Evolutionary conservation across 1,140 invertebrate species (phyloP), one percentile per base, ranked within the genome.

Genomic region (Cecropterus lyciades): DNA sequence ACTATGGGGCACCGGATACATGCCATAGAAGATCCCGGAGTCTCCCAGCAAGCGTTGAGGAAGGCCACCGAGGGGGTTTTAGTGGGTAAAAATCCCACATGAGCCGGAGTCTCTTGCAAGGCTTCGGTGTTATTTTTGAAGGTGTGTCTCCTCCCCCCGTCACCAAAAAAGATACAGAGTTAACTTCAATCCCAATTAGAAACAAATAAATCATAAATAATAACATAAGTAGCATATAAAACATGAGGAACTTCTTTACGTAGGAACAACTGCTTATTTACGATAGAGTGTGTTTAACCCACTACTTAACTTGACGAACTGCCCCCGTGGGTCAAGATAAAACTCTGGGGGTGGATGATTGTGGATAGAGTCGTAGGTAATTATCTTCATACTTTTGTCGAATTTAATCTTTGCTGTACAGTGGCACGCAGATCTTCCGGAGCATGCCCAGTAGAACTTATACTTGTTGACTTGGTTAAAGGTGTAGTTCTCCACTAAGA

Each of bases 381-480:
- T 15, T 10, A 67, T 59, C 7, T 20, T 3, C 10, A 20, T 56
- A 14, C 67, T 53, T 1, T 15, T 30, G 5, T 65, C 11, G 13
- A 73, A 55, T 40, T 40, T 40, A 33, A 33, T 10, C 9, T 33
- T 33, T 8, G 30, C 30, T 33, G n/a, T 40, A 1, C 37, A 40
- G 5, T 40, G 37, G n/a, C 37, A 40, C 11, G 48, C 40, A 10
- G 27, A 10, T 20, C 65, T 73, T 24, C 68, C 64, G 3, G 67
- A 66, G 45, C 71, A 73, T 1, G 69, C 64, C 71, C 71, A 73
- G 43, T 73, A 73, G 20, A 67, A 30, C 0, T 55, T 24, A 20
- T 70, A 68, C 13, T 72, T 67, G 37, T 72, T 72, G 5, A 70
- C 69, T 30, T 69, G 67, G 9, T 59, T 56, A 2, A 73, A 73